Evolutionary conservation across 2,113 vertebrate species (phyloP).

Genomic region (Thryonomys swinderianus): DNA sequence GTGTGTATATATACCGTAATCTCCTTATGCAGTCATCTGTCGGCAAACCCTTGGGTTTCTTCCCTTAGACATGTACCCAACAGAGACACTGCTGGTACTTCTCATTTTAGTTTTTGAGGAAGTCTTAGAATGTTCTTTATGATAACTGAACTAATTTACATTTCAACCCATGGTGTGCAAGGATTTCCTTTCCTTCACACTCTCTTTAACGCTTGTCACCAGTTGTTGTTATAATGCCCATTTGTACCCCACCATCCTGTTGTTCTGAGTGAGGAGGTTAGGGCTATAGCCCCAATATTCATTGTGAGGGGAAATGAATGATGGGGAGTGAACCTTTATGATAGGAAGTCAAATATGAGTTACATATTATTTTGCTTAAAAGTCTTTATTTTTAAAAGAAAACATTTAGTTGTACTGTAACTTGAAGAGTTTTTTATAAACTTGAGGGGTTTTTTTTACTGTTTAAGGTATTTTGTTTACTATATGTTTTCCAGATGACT

Average conservation of each 20-base stretch:
- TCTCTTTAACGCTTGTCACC: not conserved
- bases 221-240: not conserved
- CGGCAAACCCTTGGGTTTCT: not conserved
- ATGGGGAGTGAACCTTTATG: not conserved
- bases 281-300: not conserved
- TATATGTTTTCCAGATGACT: not conserved
- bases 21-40: not conserved
- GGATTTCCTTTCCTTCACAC: not conserved
- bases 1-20: not conserved
- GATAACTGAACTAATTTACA: not conserved
- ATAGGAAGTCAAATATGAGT: not conserved
- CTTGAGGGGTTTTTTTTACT: not conserved
- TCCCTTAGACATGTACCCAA: not conserved
- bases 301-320: not conserved
- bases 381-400: slow-evolving; percentile 12
- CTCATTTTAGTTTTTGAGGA: not conserved
- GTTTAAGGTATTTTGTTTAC: not conserved
- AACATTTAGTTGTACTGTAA: not conserved
- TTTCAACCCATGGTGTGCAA: not conserved
- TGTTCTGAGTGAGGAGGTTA: not conserved
- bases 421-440: not conserved
- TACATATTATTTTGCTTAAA: not conserved
- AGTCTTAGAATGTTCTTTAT: not conserved
- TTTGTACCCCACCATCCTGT: not conserved
- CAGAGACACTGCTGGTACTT: not conserved